Evolutionary conservation across 2,888 invertebrate genomes (phyloP).

Genomic region (Hirtodrosophila trivittata): DNA sequence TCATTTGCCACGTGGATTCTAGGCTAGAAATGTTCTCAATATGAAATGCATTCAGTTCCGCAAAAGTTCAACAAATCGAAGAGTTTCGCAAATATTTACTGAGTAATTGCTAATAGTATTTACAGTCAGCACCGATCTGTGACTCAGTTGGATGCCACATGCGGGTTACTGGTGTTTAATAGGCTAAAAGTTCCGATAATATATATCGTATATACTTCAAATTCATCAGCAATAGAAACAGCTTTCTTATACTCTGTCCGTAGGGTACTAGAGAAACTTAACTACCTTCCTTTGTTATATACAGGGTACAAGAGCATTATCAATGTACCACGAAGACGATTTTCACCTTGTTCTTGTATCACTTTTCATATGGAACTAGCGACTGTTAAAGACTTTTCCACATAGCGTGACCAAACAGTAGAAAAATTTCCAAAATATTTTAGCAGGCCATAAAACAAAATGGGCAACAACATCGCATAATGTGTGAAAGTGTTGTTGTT

Average conservation of each 20-base stretch:
- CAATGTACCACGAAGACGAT: too few species aligned
- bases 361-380: slow-evolving; percentile 7
- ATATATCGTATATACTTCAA: too few species aligned
- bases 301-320: neutral
- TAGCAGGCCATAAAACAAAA: slow-evolving; percentile 72
- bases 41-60: too few species aligned
- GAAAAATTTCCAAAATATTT: slow-evolving; percentile 34
- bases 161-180: too few species aligned
- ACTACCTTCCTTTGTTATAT: too few species aligned
- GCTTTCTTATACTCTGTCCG: too few species aligned
- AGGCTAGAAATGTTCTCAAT: too few species aligned
- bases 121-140: neutral
- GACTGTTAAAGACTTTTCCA: slow-evolving; percentile 3
- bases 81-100: slow-evolving; percentile 18
- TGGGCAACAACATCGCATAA: slow-evolving; percentile 54
- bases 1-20: too few species aligned
- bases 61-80: slow-evolving; percentile 12
- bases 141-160: too few species aligned
- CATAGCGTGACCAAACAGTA: slow-evolving; percentile 26
- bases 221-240: too few species aligned
- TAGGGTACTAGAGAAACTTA: too few species aligned
- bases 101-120: slow-evolving; percentile 8
- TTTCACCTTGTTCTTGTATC: slow-evolving; percentile 1
- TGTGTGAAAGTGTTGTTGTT: slow-evolving; percentile 73
- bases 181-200: too few species aligned